Conservation (phyloP, 1,140 invertebrate species). For the Nephila pilipes region DNA sequence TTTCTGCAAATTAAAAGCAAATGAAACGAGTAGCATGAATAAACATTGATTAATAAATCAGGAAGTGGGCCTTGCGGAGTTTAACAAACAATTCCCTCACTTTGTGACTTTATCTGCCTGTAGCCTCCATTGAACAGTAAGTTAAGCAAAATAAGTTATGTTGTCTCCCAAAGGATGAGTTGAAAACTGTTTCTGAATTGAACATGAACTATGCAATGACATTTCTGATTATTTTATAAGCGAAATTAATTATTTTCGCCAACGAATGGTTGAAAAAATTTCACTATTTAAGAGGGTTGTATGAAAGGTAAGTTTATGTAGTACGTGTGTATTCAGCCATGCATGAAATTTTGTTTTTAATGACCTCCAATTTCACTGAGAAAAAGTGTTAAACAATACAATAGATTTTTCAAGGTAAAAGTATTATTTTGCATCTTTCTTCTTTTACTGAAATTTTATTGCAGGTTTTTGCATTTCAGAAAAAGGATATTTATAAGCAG, state of each 20-base stretch:
- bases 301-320: background rate
- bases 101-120: background rate
- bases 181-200: background rate
- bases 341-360: constrained; percentile 7
- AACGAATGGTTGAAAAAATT: background rate
- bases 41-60: background rate
- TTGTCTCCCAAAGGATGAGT: background rate
- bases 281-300: background rate
- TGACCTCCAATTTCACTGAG: background rate
- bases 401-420: background rate
- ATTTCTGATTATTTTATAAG: background rate
- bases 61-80: background rate
- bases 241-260: background rate
- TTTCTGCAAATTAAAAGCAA: no score
- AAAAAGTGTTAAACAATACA: constrained; percentile 10
- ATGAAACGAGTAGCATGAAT: background rate
- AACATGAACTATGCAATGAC: background rate
- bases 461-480: background rate
- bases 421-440: background rate
- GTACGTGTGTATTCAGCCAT: background rate
- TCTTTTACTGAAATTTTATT: background rate
- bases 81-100: no score
- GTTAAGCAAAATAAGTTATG: background rate
- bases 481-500: background rate
- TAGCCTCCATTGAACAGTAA: background rate